phyloP scores from a whole-genome alignment of 2,113 vertebrate species.

The Delphinus delphis region DNA sequence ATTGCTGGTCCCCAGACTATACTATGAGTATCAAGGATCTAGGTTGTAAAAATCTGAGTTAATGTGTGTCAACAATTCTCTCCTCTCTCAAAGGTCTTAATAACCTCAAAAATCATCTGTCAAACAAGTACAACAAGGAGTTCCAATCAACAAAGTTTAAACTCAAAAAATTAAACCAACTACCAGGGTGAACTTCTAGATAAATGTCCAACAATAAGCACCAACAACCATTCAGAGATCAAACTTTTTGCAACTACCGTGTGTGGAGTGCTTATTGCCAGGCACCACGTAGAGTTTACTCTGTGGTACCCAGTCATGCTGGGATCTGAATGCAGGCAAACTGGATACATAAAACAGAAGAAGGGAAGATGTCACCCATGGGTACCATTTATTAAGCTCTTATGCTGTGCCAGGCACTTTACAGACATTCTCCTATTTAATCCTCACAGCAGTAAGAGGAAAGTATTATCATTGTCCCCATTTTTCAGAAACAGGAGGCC shows the following conservation, averaged over 20 bases:
- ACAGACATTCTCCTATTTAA: background rate
- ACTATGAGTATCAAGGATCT: background rate
- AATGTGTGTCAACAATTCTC: background rate
- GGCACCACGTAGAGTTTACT: background rate
- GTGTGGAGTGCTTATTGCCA: background rate
- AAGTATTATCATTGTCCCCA: background rate
- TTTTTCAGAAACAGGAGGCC: constrained; percentile 10
- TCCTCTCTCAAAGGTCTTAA: background rate
- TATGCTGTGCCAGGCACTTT: background rate
- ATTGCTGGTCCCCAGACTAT: background rate
- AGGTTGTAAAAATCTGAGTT: background rate
- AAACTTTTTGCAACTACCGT: background rate
- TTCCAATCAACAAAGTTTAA: background rate
- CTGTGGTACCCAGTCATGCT: background rate
- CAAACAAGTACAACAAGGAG: background rate
- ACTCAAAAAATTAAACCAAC: background rate
- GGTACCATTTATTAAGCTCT: background rate
- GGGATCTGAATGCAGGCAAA: constrained; percentile 30
- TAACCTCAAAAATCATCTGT: background rate
- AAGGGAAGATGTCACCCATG: background rate
- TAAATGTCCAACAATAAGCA: background rate
- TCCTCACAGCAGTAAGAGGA: background rate
- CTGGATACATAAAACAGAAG: background rate
- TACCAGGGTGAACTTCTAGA: background rate
- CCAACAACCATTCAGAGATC: background rate